Conservation (phyloP, 2,888 invertebrate species). For the Helobdella robusta region DNA sequence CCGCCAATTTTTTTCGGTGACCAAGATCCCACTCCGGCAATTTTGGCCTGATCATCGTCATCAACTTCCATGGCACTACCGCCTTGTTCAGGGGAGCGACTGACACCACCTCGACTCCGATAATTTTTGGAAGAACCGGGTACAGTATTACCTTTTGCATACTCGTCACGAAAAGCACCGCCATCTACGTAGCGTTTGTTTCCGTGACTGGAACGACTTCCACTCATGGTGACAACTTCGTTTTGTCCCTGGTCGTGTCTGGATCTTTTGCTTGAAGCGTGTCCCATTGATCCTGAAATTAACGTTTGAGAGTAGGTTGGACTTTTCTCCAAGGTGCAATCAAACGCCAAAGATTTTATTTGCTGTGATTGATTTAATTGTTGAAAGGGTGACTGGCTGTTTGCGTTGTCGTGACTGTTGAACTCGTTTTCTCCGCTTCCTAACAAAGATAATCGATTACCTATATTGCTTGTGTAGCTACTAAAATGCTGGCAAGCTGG, state of each 20-base stretch:
- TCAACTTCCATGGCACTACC: conserved; percentile 3
- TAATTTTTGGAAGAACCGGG: conserved; percentile 1
- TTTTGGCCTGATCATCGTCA: conserved; percentile 4
- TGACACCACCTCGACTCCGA: background rate
- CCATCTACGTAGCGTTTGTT: conserved; percentile 5
- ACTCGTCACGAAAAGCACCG: background rate
- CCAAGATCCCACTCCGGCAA: background rate
- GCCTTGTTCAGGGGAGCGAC: background rate
- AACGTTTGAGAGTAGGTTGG: background rate
- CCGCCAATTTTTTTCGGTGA: conserved; percentile 8
- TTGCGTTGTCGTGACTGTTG: too few relatives aligned
- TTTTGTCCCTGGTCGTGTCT: background rate
- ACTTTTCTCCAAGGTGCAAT: too few relatives aligned
- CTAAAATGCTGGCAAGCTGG: too few relatives aligned
- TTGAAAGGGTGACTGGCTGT: too few relatives aligned
- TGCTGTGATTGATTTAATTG: too few relatives aligned
- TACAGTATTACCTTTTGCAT: background rate
- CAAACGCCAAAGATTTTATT: too few relatives aligned
- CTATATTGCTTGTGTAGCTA: too few relatives aligned
- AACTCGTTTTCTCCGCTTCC: too few relatives aligned
- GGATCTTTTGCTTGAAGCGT: conserved; percentile 20
- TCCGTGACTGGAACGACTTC: conserved; percentile 5
- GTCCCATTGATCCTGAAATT: conserved; percentile 12
- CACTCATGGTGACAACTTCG: background rate
- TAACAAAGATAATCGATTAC: too few relatives aligned